A percentile compares a stretch with the other conserved stretches of the same genome.
phyloP scores from a whole-genome alignment of 2,113 vertebrate species.

The Leptobrachium leishanense region DNA sequence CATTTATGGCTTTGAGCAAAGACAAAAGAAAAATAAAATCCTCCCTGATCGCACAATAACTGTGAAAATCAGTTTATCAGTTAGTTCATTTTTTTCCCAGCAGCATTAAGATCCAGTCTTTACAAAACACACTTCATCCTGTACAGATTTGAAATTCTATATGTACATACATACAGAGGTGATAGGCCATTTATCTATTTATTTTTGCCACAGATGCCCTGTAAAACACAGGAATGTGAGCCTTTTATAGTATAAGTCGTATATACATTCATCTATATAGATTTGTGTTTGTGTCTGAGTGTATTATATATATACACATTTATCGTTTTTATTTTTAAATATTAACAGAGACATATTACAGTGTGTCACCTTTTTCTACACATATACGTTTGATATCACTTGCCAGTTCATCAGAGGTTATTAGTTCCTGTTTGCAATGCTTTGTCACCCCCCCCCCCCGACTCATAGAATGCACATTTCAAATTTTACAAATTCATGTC shows the following conservation, averaged over 20 bases:
- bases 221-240: conserved; percentile 74
- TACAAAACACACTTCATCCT: conserved; percentile 72
- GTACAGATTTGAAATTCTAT: conserved; percentile 72
- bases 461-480: no score
- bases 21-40: conserved; percentile 71
- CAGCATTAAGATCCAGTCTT: conserved; percentile 66
- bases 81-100: conserved; percentile 56
- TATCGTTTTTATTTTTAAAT: conserved; percentile 35
- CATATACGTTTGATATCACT: neutral
- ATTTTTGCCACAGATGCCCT: conserved; percentile 61
- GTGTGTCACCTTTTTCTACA: conserved; percentile 14
- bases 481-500: no score
- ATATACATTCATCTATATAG: conserved; percentile 69
- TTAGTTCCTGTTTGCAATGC: neutral
- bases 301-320: no score
- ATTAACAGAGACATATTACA: conserved; percentile 31
- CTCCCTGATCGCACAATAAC: conserved; percentile 71
- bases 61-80: conserved; percentile 63
- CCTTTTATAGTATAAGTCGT: conserved; percentile 65
- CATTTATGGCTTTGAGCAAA: conserved; percentile 82
- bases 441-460: no score
- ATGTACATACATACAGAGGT: conserved; percentile 71
- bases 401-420: neutral
- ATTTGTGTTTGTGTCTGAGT: conserved; percentile 63
- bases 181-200: conserved; percentile 59